These are phyloP conservation scores for Leptonema lineaticorne DNA, from an alignment of 1,140 invertebrate genomes.

Conservation along the genomic window DNA sequence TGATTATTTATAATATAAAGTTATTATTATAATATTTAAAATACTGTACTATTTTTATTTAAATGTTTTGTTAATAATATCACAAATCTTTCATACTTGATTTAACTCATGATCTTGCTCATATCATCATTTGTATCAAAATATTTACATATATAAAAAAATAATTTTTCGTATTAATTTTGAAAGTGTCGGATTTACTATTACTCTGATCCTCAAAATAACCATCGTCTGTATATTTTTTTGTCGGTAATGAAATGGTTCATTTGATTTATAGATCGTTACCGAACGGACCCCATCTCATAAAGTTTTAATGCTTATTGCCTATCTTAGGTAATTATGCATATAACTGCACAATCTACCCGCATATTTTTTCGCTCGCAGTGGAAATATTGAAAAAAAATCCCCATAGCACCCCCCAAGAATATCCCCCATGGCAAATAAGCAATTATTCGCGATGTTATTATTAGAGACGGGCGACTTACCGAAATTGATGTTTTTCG, in stretches of 20 bases:
- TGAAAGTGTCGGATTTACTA: no score
- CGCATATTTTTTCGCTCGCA: slow-evolving; percentile 19
- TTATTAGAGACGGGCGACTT: slow-evolving; percentile 1
- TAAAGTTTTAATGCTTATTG: slow-evolving; percentile 37
- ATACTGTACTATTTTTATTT: no score
- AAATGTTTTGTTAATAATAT: no score
- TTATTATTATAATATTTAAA: no score
- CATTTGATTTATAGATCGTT: slow-evolving; percentile 41
- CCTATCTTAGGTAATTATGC: slow-evolving; percentile 40
- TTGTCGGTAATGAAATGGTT: slow-evolving; percentile 39
- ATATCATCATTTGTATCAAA: no score
- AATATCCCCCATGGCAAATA: slow-evolving; percentile 2
- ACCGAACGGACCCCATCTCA: slow-evolving; percentile 26
- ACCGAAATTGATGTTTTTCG: background rate
- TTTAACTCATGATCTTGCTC: no score
- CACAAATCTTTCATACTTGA: no score
- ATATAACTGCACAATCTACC: slow-evolving; percentile 37
- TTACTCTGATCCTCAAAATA: slow-evolving; percentile 18
- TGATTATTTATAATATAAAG: no score
- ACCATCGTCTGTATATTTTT: slow-evolving; percentile 10
- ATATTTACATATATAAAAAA: no score
- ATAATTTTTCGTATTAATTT: no score
- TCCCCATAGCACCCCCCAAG: background rate
- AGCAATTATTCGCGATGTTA: background rate
- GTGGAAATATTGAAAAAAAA: slow-evolving; percentile 27